Conservation (phyloP, 2,888 invertebrate species). For the Conops quadrifasciatus region DNA sequence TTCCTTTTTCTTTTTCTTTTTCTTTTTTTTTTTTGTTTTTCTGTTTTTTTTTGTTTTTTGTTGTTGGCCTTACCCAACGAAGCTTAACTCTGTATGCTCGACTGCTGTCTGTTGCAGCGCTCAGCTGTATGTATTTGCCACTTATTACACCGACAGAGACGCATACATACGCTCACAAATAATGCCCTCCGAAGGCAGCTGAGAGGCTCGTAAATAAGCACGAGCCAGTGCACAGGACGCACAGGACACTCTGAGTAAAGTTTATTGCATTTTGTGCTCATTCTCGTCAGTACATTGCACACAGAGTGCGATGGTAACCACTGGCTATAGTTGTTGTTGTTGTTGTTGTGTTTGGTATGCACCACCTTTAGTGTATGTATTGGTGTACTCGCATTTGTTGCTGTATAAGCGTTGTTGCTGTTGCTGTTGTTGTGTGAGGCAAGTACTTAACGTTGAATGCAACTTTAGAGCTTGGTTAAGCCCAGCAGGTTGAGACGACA, state of each 20-base stretch:
- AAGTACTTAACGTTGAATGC: background rate
- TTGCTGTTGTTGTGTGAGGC: slow-evolving; percentile 18
- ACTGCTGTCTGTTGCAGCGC: slow-evolving; percentile 20
- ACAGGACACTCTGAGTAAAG: slow-evolving; percentile 40
- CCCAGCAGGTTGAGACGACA: too few species aligned
- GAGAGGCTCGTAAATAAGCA: slow-evolving; percentile 44
- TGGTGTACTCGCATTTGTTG: background rate
- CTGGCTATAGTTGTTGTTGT: slow-evolving; percentile 14
- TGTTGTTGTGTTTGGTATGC: slow-evolving; percentile 19
- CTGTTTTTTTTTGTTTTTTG: background rate
- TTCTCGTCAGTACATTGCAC: slow-evolving; percentile 32
- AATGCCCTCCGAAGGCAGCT: slow-evolving; percentile 12
- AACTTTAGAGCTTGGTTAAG: background rate
- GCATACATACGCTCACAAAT: slow-evolving; percentile 4
- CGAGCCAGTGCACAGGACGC: slow-evolving; percentile 45
- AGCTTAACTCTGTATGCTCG: slow-evolving; percentile 2
- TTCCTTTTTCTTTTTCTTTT: background rate
- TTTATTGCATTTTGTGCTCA: slow-evolving; percentile 41
- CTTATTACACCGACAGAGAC: background rate
- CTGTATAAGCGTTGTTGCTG: slow-evolving; percentile 21
- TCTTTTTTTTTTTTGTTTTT: background rate
- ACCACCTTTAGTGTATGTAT: slow-evolving; percentile 15
- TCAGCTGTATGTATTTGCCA: background rate
- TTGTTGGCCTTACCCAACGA: too few species aligned
- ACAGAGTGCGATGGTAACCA: slow-evolving; percentile 22